These are phyloP conservation scores for Drosophila persimilis DNA, from an alignment of 1,140 invertebrate genomes.

Conservation along the genomic window DNA sequence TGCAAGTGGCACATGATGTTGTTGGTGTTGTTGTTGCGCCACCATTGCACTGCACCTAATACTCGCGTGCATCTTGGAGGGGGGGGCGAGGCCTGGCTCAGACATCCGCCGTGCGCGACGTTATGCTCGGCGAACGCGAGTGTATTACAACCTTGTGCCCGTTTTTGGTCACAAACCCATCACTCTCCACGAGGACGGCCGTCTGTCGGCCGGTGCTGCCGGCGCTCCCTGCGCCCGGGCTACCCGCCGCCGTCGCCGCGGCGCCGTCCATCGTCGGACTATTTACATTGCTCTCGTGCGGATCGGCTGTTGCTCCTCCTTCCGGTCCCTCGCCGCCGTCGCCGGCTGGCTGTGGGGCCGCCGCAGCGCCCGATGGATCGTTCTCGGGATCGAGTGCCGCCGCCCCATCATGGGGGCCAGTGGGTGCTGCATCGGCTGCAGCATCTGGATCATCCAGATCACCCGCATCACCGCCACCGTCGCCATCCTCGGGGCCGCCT, in stretches of 20 bases:
- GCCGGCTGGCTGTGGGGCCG: conserved; percentile 60
- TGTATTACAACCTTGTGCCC: conserved; percentile 95
- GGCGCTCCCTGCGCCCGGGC: conserved; percentile 65
- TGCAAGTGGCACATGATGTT: conserved; percentile 39
- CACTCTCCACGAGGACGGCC: conserved; percentile 91
- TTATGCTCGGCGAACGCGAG: conserved; percentile 91
- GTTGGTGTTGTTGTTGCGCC: conserved; percentile 46
- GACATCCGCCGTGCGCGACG: conserved; percentile 91
- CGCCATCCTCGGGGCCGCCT: conserved; percentile 44
- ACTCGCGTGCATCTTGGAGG: conserved; percentile 83
- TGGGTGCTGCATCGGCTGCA: conserved; percentile 11
- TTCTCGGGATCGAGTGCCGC: conserved; percentile 12
- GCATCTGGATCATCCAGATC: conserved; percentile 14
- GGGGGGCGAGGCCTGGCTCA: conserved; percentile 88
- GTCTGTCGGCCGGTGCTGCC: conserved; percentile 86
- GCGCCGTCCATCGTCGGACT: conserved; percentile 49
- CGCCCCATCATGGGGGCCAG: conserved; percentile 14
- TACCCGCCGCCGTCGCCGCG: conserved; percentile 49
- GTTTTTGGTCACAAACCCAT: conserved; percentile 91
- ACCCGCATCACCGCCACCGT: conserved; percentile 31
- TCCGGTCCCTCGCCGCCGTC: conserved; percentile 67
- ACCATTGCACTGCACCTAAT: conserved; percentile 52
- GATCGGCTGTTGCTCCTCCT: conserved; percentile 16
- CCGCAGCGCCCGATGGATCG: conserved; percentile 7
- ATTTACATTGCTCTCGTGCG: conserved; percentile 65